Evolutionary conservation across 1,140 invertebrate species (phyloP).

Genomic region (Contarinia nasturtii): DNA sequence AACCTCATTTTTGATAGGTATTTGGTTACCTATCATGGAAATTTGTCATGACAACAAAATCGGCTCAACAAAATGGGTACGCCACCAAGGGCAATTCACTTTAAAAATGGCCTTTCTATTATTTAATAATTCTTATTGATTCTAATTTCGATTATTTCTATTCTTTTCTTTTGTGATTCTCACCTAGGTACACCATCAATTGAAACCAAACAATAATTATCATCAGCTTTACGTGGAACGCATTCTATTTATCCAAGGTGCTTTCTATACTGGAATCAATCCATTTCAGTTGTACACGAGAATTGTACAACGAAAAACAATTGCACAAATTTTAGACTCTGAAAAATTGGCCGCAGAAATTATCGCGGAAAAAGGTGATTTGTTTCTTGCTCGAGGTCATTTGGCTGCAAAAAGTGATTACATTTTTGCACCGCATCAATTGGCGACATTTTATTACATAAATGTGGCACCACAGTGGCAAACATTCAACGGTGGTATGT

Average conservation of each 20-base stretch:
- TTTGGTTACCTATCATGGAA: conserved; percentile 23
- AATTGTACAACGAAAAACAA: too few species aligned
- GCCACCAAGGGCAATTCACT: too few species aligned
- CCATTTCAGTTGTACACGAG: too few species aligned
- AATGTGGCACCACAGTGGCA: conserved; percentile 46
- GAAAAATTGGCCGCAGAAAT: too few species aligned
- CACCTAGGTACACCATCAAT: conserved; percentile 15
- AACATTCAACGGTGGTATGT: conserved; percentile 32
- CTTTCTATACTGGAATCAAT: conserved; percentile 12
- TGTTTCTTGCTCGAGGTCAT: conserved; percentile 39
- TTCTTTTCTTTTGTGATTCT: too few species aligned
- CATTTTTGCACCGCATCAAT: conserved; percentile 37
- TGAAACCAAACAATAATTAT: conserved; percentile 16
- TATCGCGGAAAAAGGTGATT: too few species aligned
- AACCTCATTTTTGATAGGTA: too few species aligned
- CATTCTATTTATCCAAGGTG: conserved; percentile 16
- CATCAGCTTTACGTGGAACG: conserved; percentile 22
- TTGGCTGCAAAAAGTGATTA: conserved; percentile 46
- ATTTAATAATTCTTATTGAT: too few species aligned
- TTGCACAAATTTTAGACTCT: too few species aligned
- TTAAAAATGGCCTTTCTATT: too few species aligned
- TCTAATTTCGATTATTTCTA: too few species aligned
- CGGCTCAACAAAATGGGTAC: conserved; percentile 23
- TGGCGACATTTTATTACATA: conserved; percentile 40
- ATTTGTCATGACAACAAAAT: conserved; percentile 25